These are phyloP conservation scores for Caenorhabditis inopinata DNA, from an alignment of 1,140 invertebrate species.

Conservation along the genomic window DNA sequence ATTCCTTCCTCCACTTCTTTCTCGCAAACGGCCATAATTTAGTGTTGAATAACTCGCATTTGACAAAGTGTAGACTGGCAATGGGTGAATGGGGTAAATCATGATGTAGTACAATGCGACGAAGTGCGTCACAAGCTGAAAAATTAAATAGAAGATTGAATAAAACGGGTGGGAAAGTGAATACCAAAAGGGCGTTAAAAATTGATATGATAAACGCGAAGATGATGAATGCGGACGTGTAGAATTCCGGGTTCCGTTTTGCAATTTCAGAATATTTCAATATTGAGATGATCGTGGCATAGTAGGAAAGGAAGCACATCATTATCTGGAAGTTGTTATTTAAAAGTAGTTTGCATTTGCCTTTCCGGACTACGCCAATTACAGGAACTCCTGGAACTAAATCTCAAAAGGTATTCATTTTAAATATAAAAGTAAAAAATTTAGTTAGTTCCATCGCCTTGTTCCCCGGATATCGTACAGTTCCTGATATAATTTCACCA, in stretches of 20 bases:
- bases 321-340: not conserved
- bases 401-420: too few species aligned
- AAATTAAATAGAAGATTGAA: too few species aligned
- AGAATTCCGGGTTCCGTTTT: not conserved
- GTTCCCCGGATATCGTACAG: too few species aligned
- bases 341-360: too few species aligned
- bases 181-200: not conserved
- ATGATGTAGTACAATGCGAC: not conserved
- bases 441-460: too few species aligned
- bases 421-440: too few species aligned
- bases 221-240: not conserved
- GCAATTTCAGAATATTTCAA: not conserved
- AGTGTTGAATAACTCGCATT: not conserved
- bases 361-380: too few species aligned
- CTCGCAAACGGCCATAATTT: not conserved
- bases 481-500: too few species aligned
- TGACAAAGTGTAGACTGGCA: not conserved
- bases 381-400: too few species aligned
- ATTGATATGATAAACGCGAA: not conserved
- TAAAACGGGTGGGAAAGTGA: too few species aligned
- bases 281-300: not conserved
- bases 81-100: not conserved
- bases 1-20: not conserved
- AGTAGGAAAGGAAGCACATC: not conserved
- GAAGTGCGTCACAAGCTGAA: not conserved